Evolutionary conservation across 1,140 invertebrate species (phyloP).

Genomic region (Lucilia sericata): DNA sequence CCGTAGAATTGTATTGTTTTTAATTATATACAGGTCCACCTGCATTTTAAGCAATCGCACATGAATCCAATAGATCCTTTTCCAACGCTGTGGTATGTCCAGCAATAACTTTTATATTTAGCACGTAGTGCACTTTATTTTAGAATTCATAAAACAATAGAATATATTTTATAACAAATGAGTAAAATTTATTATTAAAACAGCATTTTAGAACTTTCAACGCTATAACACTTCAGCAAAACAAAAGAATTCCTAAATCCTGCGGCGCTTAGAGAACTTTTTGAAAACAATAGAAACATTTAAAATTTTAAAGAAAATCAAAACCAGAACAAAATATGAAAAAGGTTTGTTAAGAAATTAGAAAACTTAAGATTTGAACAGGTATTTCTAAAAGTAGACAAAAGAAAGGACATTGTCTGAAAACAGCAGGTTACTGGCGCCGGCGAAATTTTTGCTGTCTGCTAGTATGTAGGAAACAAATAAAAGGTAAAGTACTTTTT

Average conservation of each 20-base stretch:
- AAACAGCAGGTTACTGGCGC: not conserved
- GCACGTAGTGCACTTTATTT: not conserved
- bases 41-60: no score
- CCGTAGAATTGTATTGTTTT: no score
- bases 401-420: not conserved
- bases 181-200: not conserved
- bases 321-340: not conserved
- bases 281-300: not conserved
- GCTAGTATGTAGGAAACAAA: not conserved
- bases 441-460: constrained; percentile 24
- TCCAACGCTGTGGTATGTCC: no score
- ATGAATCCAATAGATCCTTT: no score
- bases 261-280: not conserved
- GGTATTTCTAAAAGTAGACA: not conserved
- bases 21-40: no score
- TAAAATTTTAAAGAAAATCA: not conserved
- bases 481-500: not conserved
- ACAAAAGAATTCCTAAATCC: not conserved
- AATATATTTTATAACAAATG: not conserved
- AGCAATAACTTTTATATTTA: not conserved
- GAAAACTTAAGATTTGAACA: not conserved
- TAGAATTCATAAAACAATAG: not conserved
- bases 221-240: not conserved
- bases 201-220: not conserved
- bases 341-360: no score